A percentile compares a stretch with the other conserved stretches of the same genome.
Conservation (phyloP, 1,140 invertebrate species). For the Macrostomum lignano region DNA sequence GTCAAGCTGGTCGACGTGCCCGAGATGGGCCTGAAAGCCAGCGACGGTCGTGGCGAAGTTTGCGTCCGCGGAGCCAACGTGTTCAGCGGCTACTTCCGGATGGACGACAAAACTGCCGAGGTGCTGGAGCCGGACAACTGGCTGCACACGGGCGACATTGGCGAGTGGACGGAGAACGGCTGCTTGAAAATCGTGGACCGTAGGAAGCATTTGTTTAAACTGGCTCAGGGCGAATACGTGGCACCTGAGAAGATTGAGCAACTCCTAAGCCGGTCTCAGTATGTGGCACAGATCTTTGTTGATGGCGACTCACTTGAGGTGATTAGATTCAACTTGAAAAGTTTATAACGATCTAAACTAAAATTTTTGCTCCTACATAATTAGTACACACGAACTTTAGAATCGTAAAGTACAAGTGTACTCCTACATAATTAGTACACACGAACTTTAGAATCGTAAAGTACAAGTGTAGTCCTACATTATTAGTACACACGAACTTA, state of each 20-base stretch:
- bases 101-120: constrained; percentile 26
- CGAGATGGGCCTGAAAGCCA: neutral
- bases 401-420: no score
- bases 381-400: no score
- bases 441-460: no score
- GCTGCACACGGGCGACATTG: constrained; percentile 30
- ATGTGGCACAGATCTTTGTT: constrained; percentile 78
- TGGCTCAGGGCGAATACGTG: constrained; percentile 88
- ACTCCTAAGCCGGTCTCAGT: constrained; percentile 63
- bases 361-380: no score
- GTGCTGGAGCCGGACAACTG: constrained; percentile 29
- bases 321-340: no score
- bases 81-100: constrained; percentile 40
- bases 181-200: constrained; percentile 76
- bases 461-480: no score
- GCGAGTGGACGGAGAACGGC: constrained; percentile 41
- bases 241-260: constrained; percentile 96
- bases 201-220: constrained; percentile 84
- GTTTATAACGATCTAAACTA: no score
- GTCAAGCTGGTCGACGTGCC: constrained; percentile 2
- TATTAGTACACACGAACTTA: no score
- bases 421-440: no score
- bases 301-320: constrained; percentile 74
- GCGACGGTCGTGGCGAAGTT: no score
- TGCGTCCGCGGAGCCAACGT: constrained; percentile 62